A percentile compares a stretch with the other conserved stretches of the same genome.
Evolutionary conservation across 92 coral and sea anemone genomes (phyloP).

Genomic region (Hydrozoanthus gracilis): DNA sequence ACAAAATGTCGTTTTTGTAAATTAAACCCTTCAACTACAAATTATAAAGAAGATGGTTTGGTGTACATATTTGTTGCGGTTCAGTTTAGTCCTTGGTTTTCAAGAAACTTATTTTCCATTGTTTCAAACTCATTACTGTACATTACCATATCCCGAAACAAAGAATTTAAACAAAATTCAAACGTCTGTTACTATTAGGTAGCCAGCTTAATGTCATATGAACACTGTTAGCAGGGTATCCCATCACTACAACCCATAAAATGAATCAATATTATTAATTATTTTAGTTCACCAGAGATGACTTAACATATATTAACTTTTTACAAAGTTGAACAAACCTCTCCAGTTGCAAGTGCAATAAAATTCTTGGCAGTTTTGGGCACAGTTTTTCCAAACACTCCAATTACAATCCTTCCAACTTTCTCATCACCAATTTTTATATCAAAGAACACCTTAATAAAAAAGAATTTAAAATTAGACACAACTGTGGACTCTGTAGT

Average conservation of each 20-base stretch:
- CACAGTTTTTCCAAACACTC: constrained; percentile 91
- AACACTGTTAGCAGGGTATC: too few species aligned
- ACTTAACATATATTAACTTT: not conserved
- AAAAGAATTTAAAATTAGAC: not conserved
- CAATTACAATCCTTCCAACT: constrained; percentile 85
- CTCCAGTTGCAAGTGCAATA: constrained; percentile 80
- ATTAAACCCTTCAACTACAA: too few species aligned
- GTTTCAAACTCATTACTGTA: too few species aligned
- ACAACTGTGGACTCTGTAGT: not conserved
- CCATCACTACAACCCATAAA: not conserved
- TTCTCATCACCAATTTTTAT: constrained; percentile 78
- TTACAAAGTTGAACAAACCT: constrained; percentile 56
- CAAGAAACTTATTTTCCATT: too few species aligned
- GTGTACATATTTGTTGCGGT: too few species aligned
- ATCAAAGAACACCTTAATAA: constrained; percentile 83
- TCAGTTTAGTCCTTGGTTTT: too few species aligned
- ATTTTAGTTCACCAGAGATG: not conserved
- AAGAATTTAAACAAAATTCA: too few species aligned
- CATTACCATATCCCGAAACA: too few species aligned
- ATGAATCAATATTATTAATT: not conserved
- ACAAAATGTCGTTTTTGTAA: too few species aligned
- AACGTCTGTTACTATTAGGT: too few species aligned
- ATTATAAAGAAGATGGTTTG: too few species aligned
- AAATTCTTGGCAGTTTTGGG: constrained; percentile 91
- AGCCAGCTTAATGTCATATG: too few species aligned